These are phyloP conservation scores for Piprites chloris DNA, from an alignment of 2,113 vertebrate genomes.

Conservation along the genomic window DNA sequence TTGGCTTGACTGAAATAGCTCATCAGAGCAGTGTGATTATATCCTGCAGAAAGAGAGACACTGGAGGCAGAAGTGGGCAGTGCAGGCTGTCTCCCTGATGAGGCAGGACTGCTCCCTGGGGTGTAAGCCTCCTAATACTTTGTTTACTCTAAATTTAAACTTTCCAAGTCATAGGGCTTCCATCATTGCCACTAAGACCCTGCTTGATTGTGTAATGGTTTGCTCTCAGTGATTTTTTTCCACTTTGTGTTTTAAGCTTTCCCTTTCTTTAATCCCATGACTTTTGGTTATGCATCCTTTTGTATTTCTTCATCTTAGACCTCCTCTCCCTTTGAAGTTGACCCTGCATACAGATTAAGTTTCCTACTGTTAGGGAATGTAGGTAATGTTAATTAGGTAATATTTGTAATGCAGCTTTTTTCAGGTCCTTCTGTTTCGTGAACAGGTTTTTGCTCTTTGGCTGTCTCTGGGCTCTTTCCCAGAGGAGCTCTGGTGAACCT, in stretches of 20 bases:
- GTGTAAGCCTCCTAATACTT: slow-evolving; percentile 33
- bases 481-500: background rate
- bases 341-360: background rate
- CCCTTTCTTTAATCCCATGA: slow-evolving; percentile 37
- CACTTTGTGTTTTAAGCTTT: slow-evolving; percentile 24
- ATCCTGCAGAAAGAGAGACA: background rate
- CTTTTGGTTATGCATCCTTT: slow-evolving; percentile 36
- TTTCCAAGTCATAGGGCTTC: slow-evolving; percentile 27
- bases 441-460: background rate
- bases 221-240: background rate
- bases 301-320: background rate
- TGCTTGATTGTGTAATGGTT: slow-evolving; percentile 14
- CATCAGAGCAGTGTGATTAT: background rate
- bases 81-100: background rate
- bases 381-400: slow-evolving; percentile 35
- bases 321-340: slow-evolving; percentile 18
- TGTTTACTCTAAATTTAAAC: slow-evolving; percentile 57
- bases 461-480: background rate
- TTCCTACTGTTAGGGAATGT: slow-evolving; percentile 20
- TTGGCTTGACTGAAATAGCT: background rate
- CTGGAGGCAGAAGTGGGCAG: background rate
- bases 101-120: background rate
- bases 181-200: slow-evolving; percentile 2
- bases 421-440: background rate
- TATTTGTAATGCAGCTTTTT: slow-evolving; percentile 22